Percentiles rank a stretch among this genome's conserved stretches.
These are phyloP conservation scores for Leptobrachium ailaonicum DNA, from an alignment of 2,113 vertebrate species.

Conservation along the genomic window DNA sequence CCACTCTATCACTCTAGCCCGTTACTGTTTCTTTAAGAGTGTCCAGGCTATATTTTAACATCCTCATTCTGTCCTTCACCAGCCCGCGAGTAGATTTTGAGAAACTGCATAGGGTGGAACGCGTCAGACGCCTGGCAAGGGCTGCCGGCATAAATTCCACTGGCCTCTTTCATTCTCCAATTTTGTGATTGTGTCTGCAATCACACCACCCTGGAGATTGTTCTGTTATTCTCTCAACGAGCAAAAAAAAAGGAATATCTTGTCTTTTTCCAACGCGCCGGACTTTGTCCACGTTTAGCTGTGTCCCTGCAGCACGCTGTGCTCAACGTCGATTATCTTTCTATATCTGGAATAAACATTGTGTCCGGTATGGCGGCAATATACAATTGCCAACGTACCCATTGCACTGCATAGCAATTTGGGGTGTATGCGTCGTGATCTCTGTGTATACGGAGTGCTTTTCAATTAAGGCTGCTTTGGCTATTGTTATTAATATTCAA, in stretches of 20 bases:
- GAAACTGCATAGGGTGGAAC: no score
- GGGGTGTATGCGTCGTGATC: not conserved
- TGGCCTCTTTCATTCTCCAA: not conserved
- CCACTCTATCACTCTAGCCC: no score
- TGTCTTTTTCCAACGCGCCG: not conserved
- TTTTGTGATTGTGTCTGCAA: not conserved
- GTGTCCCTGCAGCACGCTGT: not conserved
- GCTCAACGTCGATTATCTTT: conserved; percentile 1
- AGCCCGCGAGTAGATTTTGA: no score
- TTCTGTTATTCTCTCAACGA: not conserved
- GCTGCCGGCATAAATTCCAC: not conserved
- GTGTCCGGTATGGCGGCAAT: not conserved
- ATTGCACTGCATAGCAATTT: not conserved
- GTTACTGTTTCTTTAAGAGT: no score
- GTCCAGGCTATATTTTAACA: no score
- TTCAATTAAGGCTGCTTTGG: not conserved
- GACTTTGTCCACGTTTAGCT: not conserved
- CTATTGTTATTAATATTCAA: not conserved
- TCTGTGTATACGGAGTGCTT: not conserved
- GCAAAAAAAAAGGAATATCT: not conserved
- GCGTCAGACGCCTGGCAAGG: not conserved
- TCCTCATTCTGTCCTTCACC: no score
- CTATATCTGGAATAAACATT: not conserved
- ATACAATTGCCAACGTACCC: not conserved
- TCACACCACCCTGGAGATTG: not conserved